Base-by-base conservation (phyloP, 2,888 invertebrate genomes). In the Chrysotoxum bicinctum region DNA sequence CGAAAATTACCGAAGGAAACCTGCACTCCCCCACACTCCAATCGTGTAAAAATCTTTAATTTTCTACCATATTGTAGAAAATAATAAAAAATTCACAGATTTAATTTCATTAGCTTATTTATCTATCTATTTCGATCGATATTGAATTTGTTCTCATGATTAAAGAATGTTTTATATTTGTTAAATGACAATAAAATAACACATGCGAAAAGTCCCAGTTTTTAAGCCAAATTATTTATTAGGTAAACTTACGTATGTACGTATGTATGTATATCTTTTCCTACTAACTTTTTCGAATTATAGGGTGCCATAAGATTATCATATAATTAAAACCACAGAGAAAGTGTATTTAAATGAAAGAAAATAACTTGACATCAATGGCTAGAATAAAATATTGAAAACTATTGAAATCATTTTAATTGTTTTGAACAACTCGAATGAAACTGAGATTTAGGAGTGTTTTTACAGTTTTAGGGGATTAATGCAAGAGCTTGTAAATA, bases 1-100 rank as follows among this genome's bases (percentile, higher is more conserved):
- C 23, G 87, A 88, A 3, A 90, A 91, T 81, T 92, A 92, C 79
- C 89, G 89, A 76, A 88, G 87, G 37, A 89, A 90, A 69, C 87
- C 90, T 75, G 88, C 87, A 48, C 74, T 87, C 0, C 48, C 16
- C 1, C 12, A 45, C 7, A 30, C 5, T 30, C 30, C 30, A 30
- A 64, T 14, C 43, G 0, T 21, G 21, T 48, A 21, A 21, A 48
- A 48, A 19, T 0, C 10, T 19, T 16, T 3, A 9, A 3, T 16
- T 16, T 7, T 7, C n/a, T 40, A 0, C 32, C 2, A n/a, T n/a
- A 40, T 5, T 40, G 43, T 2, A 0, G 16, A n/a, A 1, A 43
- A 43, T 19, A 2, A 16, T 19, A 3, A 16, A 16, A 43, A 19
- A 16, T 16, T n/a, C 37, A 4, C 37, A 14, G 5, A 14, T 5